Conservation (phyloP, 1,140 invertebrate genomes). For the Pseudobourletiella spinata region DNA sequence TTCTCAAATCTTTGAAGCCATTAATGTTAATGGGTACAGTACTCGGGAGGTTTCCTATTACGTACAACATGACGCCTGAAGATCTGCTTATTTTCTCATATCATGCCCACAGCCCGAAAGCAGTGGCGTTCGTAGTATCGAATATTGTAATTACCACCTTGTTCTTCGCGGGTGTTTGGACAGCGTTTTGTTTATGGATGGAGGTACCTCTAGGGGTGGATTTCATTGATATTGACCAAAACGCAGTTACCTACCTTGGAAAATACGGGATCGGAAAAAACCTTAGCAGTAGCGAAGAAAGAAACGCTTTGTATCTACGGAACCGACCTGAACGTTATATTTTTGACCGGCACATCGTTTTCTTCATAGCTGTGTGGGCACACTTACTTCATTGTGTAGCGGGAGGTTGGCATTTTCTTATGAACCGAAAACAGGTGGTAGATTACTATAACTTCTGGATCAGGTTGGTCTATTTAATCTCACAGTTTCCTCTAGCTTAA, state of each 20-base stretch:
- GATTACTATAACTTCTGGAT: constrained; percentile 23
- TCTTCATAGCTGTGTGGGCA: constrained; percentile 11
- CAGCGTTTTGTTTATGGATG: neutral
- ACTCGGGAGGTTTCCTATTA: no score
- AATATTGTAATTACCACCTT: neutral
- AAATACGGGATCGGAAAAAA: neutral
- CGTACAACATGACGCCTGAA: no score
- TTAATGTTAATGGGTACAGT: no score
- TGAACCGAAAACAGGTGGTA: constrained; percentile 8
- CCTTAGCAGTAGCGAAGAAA: neutral
- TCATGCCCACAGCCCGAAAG: no score
- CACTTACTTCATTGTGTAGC: constrained; percentile 7
- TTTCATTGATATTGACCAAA: neutral
- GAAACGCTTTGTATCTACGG: neutral
- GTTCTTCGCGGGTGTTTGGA: neutral
- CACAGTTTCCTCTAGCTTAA: no score
- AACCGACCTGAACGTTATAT: constrained; percentile 1
- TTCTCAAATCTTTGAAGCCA: no score
- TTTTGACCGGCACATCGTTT: constrained; percentile 9
- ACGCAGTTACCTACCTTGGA: neutral
- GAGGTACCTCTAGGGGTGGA: neutral
- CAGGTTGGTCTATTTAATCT: no score
- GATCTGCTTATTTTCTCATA: no score
- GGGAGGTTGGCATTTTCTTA: neutral
- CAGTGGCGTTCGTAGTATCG: neutral